These are phyloP conservation scores for Podarcis raffonei DNA, from an alignment of 2,113 vertebrate genomes.

Conservation along the genomic window DNA sequence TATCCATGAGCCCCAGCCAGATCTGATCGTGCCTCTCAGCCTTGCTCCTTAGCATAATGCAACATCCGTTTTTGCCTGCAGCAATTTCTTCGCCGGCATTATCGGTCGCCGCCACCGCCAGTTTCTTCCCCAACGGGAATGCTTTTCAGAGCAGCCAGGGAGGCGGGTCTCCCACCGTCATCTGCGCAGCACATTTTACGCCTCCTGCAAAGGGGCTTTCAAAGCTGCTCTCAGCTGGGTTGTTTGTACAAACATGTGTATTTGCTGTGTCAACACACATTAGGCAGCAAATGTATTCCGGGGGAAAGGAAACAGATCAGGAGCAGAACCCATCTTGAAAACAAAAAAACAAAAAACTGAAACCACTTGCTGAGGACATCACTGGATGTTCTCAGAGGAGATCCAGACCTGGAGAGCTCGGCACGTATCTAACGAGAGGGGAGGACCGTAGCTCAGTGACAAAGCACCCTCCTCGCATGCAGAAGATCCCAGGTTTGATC, in stretches of 20 bases:
- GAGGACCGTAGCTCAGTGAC: not conserved
- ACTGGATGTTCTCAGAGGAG: not conserved
- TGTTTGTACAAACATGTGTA: slow-evolving; percentile 50
- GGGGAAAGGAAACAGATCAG: slow-evolving; percentile 53
- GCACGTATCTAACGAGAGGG: not conserved
- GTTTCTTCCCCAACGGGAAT: not conserved
- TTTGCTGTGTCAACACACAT: slow-evolving; percentile 57
- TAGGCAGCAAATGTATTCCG: slow-evolving; percentile 62
- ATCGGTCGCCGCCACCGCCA: not conserved
- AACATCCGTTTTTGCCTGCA: not conserved
- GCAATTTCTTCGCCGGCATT: not conserved
- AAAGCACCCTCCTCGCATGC: not conserved
- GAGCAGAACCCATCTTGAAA: slow-evolving; percentile 38
- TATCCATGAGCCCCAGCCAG: not conserved
- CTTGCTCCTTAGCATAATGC: not conserved
- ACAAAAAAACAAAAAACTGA: not conserved
- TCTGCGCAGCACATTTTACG: slow-evolving; percentile 54
- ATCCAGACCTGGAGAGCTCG: too few species aligned
- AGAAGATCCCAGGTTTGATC: not conserved
- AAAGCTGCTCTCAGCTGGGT: slow-evolving; percentile 45
- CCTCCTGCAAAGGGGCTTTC: slow-evolving; percentile 43
- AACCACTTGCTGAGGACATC: not conserved
- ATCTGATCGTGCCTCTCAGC: not conserved
- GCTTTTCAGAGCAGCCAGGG: not conserved
- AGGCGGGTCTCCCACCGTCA: slow-evolving; percentile 40